Evolutionary conservation across 2,888 invertebrate genomes (phyloP), one percentile per base, ranked within the genome.

Genomic region (Callimorpha dominula): DNA sequence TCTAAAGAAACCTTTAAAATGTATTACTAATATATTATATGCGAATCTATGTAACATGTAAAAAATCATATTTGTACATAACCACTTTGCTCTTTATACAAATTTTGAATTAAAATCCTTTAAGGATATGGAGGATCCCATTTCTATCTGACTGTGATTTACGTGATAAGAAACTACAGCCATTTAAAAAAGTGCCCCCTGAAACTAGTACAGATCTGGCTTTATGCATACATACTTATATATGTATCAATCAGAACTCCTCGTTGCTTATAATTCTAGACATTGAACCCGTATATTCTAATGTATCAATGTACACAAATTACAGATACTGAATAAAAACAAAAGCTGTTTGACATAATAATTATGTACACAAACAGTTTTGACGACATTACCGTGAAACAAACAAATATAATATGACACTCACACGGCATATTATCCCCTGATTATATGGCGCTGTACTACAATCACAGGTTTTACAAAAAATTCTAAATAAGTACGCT

Each of bases 361-460:
- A 78, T 69, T 77, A 67, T 46, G 64, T 60, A 65, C 54, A 43
- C 42, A 42, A 72, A 69, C 31, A 70, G 62, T 76, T 77, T 70
- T 62, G 67, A 78, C 70, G 64, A 74, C 71, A 78, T 75, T 73
- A 72, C 60, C 31, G 50, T 75, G 72, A 76, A 68, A 71, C 54
- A 69, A 81, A 69, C 79, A 67, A 40, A 77, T 77, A 75, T 67
- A 72, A 78, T 66, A 79, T 84, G 76, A 75, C 80, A 78, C 75
- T 63, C 68, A 74, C 70, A 74, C 72, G 60, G 63, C 73, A 78
- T 76, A 77, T 78, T 73, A 80, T 77, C 62, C 70, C 43, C 66
- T 84, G 76, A 84, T 84, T 82, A 81, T 73, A 79, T 72, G 71
- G 73, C 77, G 67, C 74, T 73, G 68, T 74, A 78, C 75, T 73